Conservation (phyloP, 1,140 invertebrate species). For the Rhizoglyphus robini region DNA sequence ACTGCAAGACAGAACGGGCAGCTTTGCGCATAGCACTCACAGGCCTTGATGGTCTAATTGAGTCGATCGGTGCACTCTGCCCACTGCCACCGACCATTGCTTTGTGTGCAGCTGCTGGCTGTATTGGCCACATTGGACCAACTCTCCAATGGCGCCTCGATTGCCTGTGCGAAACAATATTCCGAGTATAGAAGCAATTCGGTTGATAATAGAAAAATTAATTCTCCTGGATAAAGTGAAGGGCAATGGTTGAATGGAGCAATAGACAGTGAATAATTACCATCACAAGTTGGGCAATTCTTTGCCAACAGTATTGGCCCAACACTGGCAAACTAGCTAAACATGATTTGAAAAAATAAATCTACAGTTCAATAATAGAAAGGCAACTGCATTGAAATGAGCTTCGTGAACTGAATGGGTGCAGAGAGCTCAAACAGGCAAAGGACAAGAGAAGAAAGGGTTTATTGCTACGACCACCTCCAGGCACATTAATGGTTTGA, state of each 20-base stretch:
- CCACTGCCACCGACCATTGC: background rate
- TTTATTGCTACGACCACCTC: background rate
- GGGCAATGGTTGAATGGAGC: background rate
- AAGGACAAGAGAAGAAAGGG: background rate
- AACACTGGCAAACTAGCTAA: too few species aligned
- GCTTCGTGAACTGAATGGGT: background rate
- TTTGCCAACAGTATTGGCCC: too few species aligned
- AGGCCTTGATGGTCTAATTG: background rate
- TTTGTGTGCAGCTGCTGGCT: background rate
- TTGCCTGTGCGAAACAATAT: background rate
- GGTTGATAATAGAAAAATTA: background rate
- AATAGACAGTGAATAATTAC: background rate
- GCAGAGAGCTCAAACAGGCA: background rate
- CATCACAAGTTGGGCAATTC: background rate
- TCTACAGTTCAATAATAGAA: too few species aligned
- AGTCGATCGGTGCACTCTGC: background rate
- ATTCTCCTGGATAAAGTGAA: background rate
- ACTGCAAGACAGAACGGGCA: background rate
- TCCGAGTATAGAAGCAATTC: background rate
- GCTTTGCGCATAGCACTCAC: background rate
- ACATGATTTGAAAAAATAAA: too few species aligned
- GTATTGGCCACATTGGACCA: too few species aligned
- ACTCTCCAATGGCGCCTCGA: too few species aligned
- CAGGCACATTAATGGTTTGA: background rate
- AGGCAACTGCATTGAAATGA: background rate